Percentiles rank a stretch among this genome's conserved stretches.
Evolutionary conservation across 2,888 invertebrate genomes (phyloP).

Genomic region (Ochropleura plecta): DNA sequence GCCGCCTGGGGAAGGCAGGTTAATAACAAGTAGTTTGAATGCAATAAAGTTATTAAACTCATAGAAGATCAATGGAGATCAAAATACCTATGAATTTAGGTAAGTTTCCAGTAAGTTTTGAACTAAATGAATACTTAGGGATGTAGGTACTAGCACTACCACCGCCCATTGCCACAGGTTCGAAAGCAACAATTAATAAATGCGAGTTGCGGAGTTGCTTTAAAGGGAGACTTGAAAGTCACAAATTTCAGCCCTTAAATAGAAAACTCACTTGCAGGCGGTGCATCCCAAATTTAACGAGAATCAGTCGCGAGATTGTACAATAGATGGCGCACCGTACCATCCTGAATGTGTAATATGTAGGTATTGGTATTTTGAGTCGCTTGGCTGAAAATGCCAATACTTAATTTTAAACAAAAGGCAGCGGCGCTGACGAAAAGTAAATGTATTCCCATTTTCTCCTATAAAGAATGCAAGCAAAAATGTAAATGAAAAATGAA

Average conservation of each 20-base stretch:
- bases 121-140: background rate
- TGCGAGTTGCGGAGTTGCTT: background rate
- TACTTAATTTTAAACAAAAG: no score
- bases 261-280: conserved; percentile 13
- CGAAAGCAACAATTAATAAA: background rate
- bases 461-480: no score
- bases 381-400: no score
- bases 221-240: conserved; percentile 14
- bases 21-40: background rate
- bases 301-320: background rate
- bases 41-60: background rate
- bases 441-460: no score
- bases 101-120: background rate
- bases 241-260: conserved; percentile 8
- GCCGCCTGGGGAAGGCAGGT: conserved; percentile 74
- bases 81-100: background rate
- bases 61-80: background rate
- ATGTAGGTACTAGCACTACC: no score
- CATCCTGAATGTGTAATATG: background rate
- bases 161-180: no score
- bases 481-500: no score
- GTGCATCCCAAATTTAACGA: conserved; percentile 14
- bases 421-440: no score
- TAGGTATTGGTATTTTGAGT: no score
- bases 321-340: conserved; percentile 12